Conservation (phyloP, 1,140 invertebrate genomes). For the Zaprionus inermis region DNA sequence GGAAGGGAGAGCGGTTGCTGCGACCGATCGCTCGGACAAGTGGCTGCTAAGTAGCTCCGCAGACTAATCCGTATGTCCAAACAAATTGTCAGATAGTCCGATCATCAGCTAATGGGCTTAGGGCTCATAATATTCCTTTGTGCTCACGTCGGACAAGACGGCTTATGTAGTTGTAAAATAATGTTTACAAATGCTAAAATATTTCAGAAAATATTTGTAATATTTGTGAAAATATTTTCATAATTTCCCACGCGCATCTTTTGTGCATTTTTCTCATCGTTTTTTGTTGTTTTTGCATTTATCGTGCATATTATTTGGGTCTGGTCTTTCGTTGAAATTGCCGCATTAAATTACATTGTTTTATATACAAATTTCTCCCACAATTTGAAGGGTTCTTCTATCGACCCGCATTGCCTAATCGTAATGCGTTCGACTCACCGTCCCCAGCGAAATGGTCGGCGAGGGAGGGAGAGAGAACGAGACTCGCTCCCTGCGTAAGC, state of each 20-base stretch:
- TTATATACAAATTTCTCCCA: slow-evolving; percentile 55
- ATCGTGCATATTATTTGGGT: slow-evolving; percentile 63
- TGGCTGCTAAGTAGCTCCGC: slow-evolving; percentile 72
- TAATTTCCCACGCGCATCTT: slow-evolving; percentile 71
- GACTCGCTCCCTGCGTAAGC: slow-evolving; percentile 15
- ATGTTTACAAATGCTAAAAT: slow-evolving; percentile 35
- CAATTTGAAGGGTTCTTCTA: slow-evolving; percentile 42
- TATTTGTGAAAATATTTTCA: slow-evolving; percentile 54
- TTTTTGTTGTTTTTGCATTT: slow-evolving; percentile 34
- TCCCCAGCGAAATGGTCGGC: not conserved
- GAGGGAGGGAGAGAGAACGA: not conserved
- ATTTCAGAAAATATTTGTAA: slow-evolving; percentile 29
- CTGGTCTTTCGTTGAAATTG: slow-evolving; percentile 58
- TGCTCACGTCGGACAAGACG: not conserved
- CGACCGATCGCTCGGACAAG: slow-evolving; percentile 57
- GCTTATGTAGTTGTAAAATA: not conserved
- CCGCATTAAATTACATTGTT: slow-evolving; percentile 68
- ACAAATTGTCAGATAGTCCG: slow-evolving; percentile 43
- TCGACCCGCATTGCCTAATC: slow-evolving; percentile 46
- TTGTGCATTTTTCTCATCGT: not conserved
- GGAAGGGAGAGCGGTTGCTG: not conserved
- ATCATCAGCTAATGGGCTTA: slow-evolving; percentile 55
- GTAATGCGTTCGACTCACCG: slow-evolving; percentile 35
- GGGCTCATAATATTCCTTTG: slow-evolving; percentile 10
- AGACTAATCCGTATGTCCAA: slow-evolving; percentile 69